Conservation (phyloP, 1,140 invertebrate genomes). For the Daktulosphaira vitifoliae region DNA sequence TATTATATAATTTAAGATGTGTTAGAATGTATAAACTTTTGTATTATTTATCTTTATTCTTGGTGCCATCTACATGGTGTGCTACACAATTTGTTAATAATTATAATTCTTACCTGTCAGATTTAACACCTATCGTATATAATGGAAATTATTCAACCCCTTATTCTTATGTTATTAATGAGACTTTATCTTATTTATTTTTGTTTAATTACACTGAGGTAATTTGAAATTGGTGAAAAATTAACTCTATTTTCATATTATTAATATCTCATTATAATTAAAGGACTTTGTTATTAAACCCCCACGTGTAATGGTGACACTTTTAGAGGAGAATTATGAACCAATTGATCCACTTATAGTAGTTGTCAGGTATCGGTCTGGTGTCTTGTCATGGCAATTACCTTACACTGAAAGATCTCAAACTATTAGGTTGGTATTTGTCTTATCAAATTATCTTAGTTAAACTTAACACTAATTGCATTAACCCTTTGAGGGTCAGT, state of each 20-base stretch:
- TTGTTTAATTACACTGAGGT: conserved; percentile 10
- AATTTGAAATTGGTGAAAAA: too few species aligned
- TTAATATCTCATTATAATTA: not conserved
- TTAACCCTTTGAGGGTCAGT: too few species aligned
- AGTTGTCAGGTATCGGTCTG: conserved; percentile 24
- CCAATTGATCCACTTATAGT: conserved; percentile 27
- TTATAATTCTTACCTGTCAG: not conserved
- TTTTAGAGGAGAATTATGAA: not conserved
- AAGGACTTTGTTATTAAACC: not conserved
- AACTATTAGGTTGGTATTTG: conserved; percentile 16
- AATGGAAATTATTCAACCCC: not conserved
- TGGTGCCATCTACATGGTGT: too few species aligned
- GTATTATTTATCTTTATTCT: too few species aligned
- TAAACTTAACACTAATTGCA: not conserved
- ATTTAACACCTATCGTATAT: conserved; percentile 12
- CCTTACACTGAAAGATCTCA: conserved; percentile 23
- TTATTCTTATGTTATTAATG: not conserved
- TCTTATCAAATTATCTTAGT: not conserved
- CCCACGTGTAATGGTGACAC: conserved; percentile 5
- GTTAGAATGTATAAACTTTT: too few species aligned
- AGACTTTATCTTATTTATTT: not conserved
- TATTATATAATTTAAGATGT: too few species aligned
- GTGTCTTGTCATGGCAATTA: conserved; percentile 33
- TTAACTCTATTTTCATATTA: not conserved
- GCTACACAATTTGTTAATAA: not conserved